Evolutionary conservation across 2,797 vertebrate species (phyloP).

Genomic region (Crocodylus rhombifer): DNA sequence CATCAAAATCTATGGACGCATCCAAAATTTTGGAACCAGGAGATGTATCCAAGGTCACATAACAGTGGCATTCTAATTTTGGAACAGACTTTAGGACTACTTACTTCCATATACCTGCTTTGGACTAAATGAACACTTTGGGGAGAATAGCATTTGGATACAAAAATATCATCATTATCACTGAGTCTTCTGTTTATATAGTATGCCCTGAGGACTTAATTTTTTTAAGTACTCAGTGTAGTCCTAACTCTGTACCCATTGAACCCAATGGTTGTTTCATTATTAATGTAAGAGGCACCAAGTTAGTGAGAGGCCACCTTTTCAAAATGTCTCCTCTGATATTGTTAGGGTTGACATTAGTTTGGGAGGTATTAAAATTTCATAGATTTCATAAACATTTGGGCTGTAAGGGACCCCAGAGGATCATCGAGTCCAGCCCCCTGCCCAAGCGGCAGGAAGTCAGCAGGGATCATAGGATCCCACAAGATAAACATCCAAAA

Average conservation of each 20-base stretch:
- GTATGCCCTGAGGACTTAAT: not conserved
- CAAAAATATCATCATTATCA: not conserved
- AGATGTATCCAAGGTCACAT: not conserved
- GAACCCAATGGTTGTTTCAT: not conserved
- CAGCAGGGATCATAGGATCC: too few relatives aligned
- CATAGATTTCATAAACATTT: too few relatives aligned
- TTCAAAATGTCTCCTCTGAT: not conserved
- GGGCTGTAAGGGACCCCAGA: too few relatives aligned
- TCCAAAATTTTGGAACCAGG: not conserved
- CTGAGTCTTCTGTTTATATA: not conserved
- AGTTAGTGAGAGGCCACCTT: not conserved
- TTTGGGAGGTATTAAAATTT: not conserved
- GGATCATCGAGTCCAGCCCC: too few relatives aligned
- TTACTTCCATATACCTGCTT: not conserved
- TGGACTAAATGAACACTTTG: not conserved
- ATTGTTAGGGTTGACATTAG: not conserved
- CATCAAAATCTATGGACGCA: not conserved
- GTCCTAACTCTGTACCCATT: fast-evolving
- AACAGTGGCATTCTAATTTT: not conserved
- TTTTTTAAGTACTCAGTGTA: not conserved
- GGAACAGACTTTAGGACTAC: not conserved
- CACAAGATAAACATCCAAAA: too few relatives aligned
- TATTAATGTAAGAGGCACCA: not conserved
- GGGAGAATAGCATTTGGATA: not conserved
- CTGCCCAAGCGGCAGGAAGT: too few relatives aligned